A percentile compares a stretch with the other conserved stretches of the same genome.
These are phyloP conservation scores for Columba janthina DNA, from an alignment of 2,113 vertebrate genomes.

Conservation along the genomic window DNA sequence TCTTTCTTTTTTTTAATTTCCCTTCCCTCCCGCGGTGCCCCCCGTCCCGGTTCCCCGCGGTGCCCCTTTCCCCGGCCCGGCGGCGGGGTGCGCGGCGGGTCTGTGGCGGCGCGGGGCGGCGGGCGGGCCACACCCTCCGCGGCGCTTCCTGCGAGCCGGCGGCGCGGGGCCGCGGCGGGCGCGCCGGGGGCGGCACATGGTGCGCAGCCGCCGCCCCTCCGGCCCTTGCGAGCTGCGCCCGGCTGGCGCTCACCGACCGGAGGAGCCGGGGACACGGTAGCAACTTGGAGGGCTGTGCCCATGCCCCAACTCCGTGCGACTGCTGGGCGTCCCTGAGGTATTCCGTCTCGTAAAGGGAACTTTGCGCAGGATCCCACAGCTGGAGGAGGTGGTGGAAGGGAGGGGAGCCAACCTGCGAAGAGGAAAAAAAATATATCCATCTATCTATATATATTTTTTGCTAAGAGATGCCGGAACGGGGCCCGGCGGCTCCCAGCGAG, in stretches of 20 bases:
- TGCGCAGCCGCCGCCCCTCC: constrained; percentile 37
- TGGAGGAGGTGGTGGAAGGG: not conserved
- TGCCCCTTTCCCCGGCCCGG: not conserved
- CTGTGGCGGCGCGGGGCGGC: too few species aligned
- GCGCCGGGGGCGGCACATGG: constrained; percentile 61
- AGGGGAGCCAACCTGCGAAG: not conserved
- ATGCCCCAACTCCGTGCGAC: not conserved
- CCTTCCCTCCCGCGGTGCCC: not conserved
- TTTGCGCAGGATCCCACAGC: constrained; percentile 9
- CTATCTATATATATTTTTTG: not conserved
- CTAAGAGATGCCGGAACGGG: constrained; percentile 65
- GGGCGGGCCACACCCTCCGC: too few species aligned
- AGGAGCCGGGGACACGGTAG: not conserved
- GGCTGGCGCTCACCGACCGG: not conserved
- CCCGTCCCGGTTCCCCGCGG: not conserved
- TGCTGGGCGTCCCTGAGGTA: not conserved
- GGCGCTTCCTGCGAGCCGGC: too few species aligned
- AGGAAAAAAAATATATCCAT: too few species aligned
- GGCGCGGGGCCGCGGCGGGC: not conserved
- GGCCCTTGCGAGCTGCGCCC: constrained; percentile 1
- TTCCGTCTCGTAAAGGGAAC: not conserved
- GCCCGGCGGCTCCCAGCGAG: not conserved
- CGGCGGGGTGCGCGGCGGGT: not conserved
- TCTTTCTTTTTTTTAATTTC: not conserved
- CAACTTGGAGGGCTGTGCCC: constrained; percentile 7